Base-by-base conservation (phyloP, 1,140 invertebrate genomes). In the Drosophila sucinea region DNA sequence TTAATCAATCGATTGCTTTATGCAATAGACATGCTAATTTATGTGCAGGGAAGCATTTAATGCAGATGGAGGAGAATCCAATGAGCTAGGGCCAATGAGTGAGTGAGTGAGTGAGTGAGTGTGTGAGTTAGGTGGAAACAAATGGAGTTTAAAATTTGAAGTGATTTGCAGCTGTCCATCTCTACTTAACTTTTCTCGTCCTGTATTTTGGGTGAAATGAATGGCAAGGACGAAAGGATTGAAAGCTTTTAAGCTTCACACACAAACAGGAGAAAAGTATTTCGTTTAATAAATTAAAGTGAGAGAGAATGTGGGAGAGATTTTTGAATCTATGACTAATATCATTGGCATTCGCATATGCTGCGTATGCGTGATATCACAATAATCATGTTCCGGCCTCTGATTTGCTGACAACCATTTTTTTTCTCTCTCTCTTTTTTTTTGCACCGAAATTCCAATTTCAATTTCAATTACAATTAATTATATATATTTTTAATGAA, bases 331-430 rank as follows among this genome's bases (percentile, higher is more conserved):
- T 30, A 66, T 33, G 8, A 55, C 56, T 27, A 4, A 51, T 25
- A 23, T 44, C 30, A 33, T 33, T 40, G n/a, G 1, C 10, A n/a
- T 30, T 25, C 44, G 47, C 61, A 11, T 29, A 67, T 60, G 38
- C 64, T 44, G 64, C 64, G 73, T 67, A 71, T 76, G 60, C 27
- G 60, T 60, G 67, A 64, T 64, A 41, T 7, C 25, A 55, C 23
- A 51, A 51, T 17, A 25, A 51, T 51, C 23, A 51, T 8, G 44
- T 51, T 51, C 44, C 23, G 44, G 6, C 44, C 23, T 2, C 1
- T 51, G 25, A 51, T 51, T 51, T 25, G 6, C 17, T 47, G 41
- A 23, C n/a, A 25, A 23, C 3, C 33, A 35, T 4, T 35, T 35
- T 35, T 38, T 38, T 38, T 7, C 10, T 17, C 17, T 17, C 17